Conservation (phyloP, 2,113 vertebrate genomes). For the Illadopsis cleaveri region DNA sequence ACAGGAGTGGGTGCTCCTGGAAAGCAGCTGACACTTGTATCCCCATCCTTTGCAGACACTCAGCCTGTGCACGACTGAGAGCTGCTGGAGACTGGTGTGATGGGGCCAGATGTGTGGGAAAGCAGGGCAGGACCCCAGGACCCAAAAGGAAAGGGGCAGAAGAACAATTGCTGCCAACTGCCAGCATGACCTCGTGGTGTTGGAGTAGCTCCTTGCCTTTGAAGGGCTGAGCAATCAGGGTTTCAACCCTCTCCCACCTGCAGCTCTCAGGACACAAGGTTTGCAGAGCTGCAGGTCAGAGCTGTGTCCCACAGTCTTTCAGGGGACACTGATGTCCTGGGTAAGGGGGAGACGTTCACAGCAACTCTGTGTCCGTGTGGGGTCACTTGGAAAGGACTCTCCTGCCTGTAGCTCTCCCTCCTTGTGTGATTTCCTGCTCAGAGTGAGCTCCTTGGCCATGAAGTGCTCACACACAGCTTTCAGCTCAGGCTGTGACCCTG, state of each 20-base stretch:
- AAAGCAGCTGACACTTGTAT: neutral
- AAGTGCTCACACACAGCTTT: rapidly evolving
- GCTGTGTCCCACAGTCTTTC: neutral
- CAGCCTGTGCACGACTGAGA: neutral
- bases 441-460: neutral
- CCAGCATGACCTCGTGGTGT: neutral
- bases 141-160: neutral
- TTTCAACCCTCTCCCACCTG: neutral
- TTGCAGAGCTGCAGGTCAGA: rapidly evolving
- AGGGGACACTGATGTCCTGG: neutral
- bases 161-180: neutral
- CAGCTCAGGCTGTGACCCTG: neutral
- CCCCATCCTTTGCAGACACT: neutral
- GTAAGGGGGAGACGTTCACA: neutral
- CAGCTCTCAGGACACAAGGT: neutral
- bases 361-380: rapidly evolving
- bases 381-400: neutral
- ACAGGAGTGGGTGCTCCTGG: neutral
- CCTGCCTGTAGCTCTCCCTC: neutral
- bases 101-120: neutral
- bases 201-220: neutral
- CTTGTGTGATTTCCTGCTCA: neutral
- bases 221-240: neutral
- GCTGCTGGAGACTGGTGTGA: neutral
- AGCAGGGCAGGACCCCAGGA: neutral